Evolutionary conservation across 2,888 invertebrate genomes (phyloP).

Genomic region (Electrophaes corylata): DNA sequence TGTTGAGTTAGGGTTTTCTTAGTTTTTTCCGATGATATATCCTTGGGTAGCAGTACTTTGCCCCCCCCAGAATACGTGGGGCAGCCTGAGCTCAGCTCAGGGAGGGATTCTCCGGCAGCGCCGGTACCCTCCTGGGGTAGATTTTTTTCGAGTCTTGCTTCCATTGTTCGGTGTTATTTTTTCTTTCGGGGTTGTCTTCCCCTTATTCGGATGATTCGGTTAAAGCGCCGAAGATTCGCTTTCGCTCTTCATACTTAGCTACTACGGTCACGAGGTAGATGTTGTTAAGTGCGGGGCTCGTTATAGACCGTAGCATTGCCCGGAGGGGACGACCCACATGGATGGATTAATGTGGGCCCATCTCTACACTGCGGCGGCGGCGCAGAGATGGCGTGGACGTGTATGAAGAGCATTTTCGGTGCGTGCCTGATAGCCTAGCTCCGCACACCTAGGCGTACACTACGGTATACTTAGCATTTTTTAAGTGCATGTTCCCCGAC

Average conservation of each 20-base stretch:
- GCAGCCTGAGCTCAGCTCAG: background rate
- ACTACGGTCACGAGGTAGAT: too few species aligned
- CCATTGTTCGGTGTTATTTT: conserved; percentile 10
- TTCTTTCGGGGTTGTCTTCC: conserved; percentile 6
- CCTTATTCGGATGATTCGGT: conserved; percentile 3
- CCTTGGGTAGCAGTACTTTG: conserved; percentile 6
- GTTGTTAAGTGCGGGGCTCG: too few species aligned
- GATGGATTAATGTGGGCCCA: background rate
- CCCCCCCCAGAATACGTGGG: conserved; percentile 12
- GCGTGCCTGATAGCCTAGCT: background rate
- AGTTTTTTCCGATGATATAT: conserved; percentile 17
- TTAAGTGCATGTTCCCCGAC: background rate
- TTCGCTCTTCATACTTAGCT: too few species aligned
- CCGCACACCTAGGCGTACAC: background rate
- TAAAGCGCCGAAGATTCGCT: background rate
- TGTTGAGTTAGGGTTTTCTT: conserved; percentile 8
- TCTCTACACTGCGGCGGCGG: background rate
- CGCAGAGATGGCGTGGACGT: background rate
- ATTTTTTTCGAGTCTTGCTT: conserved; percentile 2
- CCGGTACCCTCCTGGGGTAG: conserved; percentile 9
- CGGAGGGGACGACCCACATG: too few species aligned
- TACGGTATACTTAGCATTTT: background rate
- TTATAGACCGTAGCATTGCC: too few species aligned
- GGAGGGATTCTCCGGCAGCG: background rate
- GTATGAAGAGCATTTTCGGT: background rate